A percentile compares a stretch with the other conserved stretches of the same genome.
These are phyloP conservation scores for Kuschelorhynchus macadamiae DNA, from an alignment of 2,888 invertebrate species.

Conservation along the genomic window DNA sequence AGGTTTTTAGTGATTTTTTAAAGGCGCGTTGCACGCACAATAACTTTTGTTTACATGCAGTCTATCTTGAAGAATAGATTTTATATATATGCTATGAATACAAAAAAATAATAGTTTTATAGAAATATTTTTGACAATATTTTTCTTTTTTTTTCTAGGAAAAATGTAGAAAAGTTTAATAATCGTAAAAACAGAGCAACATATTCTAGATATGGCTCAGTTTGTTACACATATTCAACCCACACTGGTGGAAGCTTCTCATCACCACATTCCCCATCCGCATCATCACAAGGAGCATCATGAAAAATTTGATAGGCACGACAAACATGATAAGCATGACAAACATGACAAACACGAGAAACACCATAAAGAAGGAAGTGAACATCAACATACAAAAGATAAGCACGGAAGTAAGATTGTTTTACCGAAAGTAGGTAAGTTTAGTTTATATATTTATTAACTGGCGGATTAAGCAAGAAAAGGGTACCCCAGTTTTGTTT, in stretches of 20 bases:
- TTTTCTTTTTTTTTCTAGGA: background rate
- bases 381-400: conserved; percentile 54
- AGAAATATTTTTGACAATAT: too few species aligned
- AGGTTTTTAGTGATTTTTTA: too few species aligned
- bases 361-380: conserved; percentile 50
- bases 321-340: conserved; percentile 58
- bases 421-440: conserved; percentile 35
- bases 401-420: conserved; percentile 44
- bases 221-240: conserved; percentile 75
- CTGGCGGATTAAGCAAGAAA: too few species aligned
- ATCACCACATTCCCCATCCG: conserved; percentile 71
- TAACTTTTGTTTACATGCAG: too few species aligned
- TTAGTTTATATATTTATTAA: too few species aligned
- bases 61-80: too few species aligned
- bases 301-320: conserved; percentile 58
- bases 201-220: conserved; percentile 69
- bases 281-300: conserved; percentile 70
- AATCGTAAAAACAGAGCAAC: background rate
- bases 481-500: too few species aligned
- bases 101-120: too few species aligned
- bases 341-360: conserved; percentile 59
- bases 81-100: too few species aligned
- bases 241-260: conserved; percentile 73
- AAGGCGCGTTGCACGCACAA: too few species aligned
- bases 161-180: background rate